Evolutionary conservation across 2,113 vertebrate species (phyloP).

Genomic region (Pluvialis apricaria): DNA sequence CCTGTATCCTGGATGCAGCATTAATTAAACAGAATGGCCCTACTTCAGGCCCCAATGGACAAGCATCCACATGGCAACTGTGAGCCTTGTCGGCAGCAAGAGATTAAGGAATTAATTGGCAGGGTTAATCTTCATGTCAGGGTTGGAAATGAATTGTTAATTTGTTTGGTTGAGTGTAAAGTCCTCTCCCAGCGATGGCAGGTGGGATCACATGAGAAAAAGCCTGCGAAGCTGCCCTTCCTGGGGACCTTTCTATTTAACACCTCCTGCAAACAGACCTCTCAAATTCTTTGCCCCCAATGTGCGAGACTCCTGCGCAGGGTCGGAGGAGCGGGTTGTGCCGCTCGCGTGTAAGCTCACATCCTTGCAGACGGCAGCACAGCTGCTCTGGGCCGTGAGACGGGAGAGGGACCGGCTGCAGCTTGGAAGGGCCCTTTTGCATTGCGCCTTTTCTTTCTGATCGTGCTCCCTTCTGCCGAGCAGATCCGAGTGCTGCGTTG

Average conservation of each 20-base stretch:
- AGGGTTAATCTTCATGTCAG: slow-evolving; percentile 58
- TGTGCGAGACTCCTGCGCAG: fast-evolving
- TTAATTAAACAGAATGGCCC: slow-evolving; percentile 41
- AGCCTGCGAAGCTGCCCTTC: neutral
- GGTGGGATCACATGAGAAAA: slow-evolving; percentile 11
- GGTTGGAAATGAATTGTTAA: slow-evolving; percentile 47
- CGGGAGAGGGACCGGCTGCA: neutral
- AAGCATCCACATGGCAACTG: slow-evolving; percentile 44
- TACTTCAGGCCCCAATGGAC: slow-evolving; percentile 4
- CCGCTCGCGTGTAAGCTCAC: neutral
- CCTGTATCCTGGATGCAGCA: neutral
- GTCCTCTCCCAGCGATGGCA: neutral
- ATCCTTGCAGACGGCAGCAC: neutral
- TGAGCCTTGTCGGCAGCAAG: slow-evolving; percentile 24
- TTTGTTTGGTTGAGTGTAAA: slow-evolving; percentile 31
- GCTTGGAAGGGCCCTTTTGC: neutral
- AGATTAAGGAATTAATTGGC: slow-evolving; percentile 61
- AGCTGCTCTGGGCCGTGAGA: neutral
- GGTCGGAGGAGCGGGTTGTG: neutral
- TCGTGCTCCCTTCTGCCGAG: neutral
- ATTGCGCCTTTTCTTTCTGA: neutral
- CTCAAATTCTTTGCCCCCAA: neutral
- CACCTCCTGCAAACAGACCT: neutral
- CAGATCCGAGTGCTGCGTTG: neutral
- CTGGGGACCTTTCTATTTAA: neutral